Evolutionary conservation across 30 jellyfish, hydroid and myxozoan species (phyloP), one percentile per base, ranked within the genome.

Genomic region (Aurelia sp.): DNA sequence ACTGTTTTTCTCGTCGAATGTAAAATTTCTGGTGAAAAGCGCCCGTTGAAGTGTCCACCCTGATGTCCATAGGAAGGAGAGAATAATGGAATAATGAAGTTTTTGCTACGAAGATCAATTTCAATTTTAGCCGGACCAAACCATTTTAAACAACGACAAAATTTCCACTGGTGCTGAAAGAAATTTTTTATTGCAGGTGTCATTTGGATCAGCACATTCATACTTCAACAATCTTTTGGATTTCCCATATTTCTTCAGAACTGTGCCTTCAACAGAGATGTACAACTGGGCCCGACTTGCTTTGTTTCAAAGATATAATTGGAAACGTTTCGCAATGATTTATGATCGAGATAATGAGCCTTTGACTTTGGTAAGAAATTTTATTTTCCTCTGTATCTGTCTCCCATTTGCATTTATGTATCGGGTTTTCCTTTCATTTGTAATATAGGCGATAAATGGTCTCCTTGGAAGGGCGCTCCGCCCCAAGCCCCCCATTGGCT

Each of bases 191-290:
- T 23, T 75, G 15, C 13, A 75, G 86, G 62, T 75, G 6, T 75
- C 86, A 21, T 75, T 77, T 77, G 88, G 68, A 31, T 77, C 88
- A 17, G 41, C 88, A 11, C 50, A 62, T n/a, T 62, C 88, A 2
- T 62, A 23, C 67, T 77, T 77, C 78, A 77, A 77, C 37, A 77
- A 77, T 44, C 78, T 77, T 11, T 79, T 77, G 74, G 68, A 62
- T 60, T 77, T 57, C 47, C 88, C 88, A 22, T 77, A 57, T 66
- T 62, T 77, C 66, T 77, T 77, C 78, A 63, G 88, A 77, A 77
- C 88, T 0, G 88, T 77, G 30, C 88, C 88, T 6, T 57, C 88
- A 11, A 77, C 88, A n/a, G 78, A 59, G 67, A 30, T 77, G 47
- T 77, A 23, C 78, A 77, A 77, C 52, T 52, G 22, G 16, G 88